A percentile compares a stretch with the other conserved stretches of the same genome.
Evolutionary conservation across 1,140 invertebrate species (phyloP).

Genomic region (Cyrtorhinus lividipennis): DNA sequence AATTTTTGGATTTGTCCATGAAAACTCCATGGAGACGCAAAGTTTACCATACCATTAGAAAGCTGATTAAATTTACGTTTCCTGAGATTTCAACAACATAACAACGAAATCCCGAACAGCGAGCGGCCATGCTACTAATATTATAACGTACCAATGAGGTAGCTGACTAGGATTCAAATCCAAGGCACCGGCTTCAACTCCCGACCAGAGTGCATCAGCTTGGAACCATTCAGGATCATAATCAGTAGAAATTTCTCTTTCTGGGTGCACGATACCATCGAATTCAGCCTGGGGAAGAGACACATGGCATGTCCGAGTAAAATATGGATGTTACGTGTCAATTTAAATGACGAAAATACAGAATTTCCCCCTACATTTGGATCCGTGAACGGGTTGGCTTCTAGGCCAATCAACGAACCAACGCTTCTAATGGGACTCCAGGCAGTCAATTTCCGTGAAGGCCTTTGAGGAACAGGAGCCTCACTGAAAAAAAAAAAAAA

Average conservation of each 20-base stretch:
- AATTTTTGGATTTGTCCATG: no score
- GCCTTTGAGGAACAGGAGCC: background rate
- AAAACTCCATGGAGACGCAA: no score
- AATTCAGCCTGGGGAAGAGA: slow-evolving; percentile 12
- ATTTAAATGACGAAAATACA: no score
- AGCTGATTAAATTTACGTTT: no score
- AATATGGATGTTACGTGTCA: no score
- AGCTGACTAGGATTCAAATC: slow-evolving; percentile 47
- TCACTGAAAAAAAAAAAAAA: background rate
- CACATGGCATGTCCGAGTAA: background rate
- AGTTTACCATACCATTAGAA: no score
- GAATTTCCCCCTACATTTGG: slow-evolving; percentile 37
- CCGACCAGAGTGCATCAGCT: slow-evolving; percentile 40
- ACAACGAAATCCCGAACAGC: no score
- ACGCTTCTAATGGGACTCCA: slow-evolving; percentile 71
- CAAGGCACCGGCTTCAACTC: slow-evolving; percentile 64
- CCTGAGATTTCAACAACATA: no score
- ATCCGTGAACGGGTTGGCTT: slow-evolving; percentile 65
- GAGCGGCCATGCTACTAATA: no score
- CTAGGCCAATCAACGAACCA: slow-evolving; percentile 59
- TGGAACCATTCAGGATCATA: slow-evolving; percentile 27
- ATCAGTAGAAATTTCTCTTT: slow-evolving; percentile 39
- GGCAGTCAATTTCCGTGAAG: slow-evolving; percentile 34
- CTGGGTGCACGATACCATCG: slow-evolving; percentile 46
- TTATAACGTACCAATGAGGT: slow-evolving; percentile 74